Evolutionary conservation across 2,888 invertebrate genomes (phyloP).

Genomic region (Lamellibrachia columna): DNA sequence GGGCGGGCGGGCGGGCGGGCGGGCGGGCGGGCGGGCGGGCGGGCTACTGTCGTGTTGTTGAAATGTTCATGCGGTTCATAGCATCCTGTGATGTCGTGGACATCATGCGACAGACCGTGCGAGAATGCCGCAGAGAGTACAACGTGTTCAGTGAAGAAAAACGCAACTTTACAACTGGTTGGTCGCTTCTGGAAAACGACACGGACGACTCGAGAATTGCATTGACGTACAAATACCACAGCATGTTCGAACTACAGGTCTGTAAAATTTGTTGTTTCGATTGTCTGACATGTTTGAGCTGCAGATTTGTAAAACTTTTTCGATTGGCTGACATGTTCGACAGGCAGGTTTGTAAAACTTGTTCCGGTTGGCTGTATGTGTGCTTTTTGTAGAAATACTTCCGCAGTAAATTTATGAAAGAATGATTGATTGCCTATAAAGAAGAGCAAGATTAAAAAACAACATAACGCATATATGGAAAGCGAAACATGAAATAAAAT

Average conservation of each 20-base stretch:
- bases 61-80: background rate
- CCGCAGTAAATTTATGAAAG: too few species aligned
- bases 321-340: slow-evolving; percentile 1
- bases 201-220: background rate
- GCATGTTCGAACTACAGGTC: slow-evolving; percentile 26
- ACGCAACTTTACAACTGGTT: slow-evolving; percentile 45
- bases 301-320: background rate
- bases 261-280: too few species aligned
- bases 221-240: background rate
- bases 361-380: background rate
- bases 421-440: too few species aligned
- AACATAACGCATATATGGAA: too few species aligned
- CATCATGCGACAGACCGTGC: background rate
- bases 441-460: too few species aligned
- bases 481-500: too few species aligned
- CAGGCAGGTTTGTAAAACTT: background rate
- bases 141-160: slow-evolving; percentile 28
- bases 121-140: slow-evolving; percentile 32
- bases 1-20: too few species aligned
- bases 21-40: background rate
- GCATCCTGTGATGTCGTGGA: slow-evolving; percentile 23
- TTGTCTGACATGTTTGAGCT: background rate
- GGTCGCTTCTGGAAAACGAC: slow-evolving; percentile 43
- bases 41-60: too few species aligned
- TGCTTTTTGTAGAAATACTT: background rate